phyloP scores from a whole-genome alignment of 2,888 invertebrate genomes.

The Physocephala rufipes region DNA sequence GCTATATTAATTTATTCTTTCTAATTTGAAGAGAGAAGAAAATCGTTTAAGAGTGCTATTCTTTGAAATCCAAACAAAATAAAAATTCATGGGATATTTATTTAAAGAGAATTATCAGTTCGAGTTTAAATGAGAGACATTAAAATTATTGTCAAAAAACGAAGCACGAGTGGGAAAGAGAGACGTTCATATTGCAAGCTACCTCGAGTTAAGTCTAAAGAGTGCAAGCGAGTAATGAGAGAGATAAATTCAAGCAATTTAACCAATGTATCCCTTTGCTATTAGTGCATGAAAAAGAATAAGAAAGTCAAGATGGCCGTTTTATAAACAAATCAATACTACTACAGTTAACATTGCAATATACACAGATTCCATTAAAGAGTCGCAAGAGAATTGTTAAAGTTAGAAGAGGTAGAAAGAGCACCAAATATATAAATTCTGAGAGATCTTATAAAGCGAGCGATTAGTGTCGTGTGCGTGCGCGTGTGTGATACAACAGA shows the following conservation, averaged over 20 bases:
- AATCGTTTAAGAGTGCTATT: too few relatives aligned
- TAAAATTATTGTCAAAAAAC: too few relatives aligned
- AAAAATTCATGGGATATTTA: too few relatives aligned
- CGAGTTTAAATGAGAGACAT: too few relatives aligned
- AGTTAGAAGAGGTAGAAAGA: slow-evolving; percentile 8
- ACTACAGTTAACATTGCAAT: slow-evolving; percentile 21
- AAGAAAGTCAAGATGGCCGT: slow-evolving; percentile 63
- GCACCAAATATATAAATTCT: slow-evolving; percentile 30
- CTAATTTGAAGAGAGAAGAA: too few relatives aligned
- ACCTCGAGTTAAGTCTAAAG: too few relatives aligned
- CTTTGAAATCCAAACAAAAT: too few relatives aligned
- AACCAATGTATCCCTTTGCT: neutral
- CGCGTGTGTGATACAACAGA: slow-evolving; percentile 36
- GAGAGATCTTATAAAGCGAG: slow-evolving; percentile 39
- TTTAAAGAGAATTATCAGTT: too few relatives aligned
- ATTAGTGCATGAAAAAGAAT: slow-evolving; percentile 35
- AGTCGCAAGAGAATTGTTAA: neutral
- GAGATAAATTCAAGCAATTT: neutral
- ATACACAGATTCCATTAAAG: slow-evolving; percentile 8
- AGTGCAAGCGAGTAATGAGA: neutral
- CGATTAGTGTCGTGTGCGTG: too few relatives aligned
- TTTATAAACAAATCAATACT: slow-evolving; percentile 45
- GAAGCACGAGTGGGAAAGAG: too few relatives aligned
- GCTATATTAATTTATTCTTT: too few relatives aligned
- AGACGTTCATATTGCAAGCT: too few relatives aligned